These are phyloP conservation scores for Pseudorectes ferrugineus DNA, from an alignment of 2,113 vertebrate species.

Conservation along the genomic window DNA sequence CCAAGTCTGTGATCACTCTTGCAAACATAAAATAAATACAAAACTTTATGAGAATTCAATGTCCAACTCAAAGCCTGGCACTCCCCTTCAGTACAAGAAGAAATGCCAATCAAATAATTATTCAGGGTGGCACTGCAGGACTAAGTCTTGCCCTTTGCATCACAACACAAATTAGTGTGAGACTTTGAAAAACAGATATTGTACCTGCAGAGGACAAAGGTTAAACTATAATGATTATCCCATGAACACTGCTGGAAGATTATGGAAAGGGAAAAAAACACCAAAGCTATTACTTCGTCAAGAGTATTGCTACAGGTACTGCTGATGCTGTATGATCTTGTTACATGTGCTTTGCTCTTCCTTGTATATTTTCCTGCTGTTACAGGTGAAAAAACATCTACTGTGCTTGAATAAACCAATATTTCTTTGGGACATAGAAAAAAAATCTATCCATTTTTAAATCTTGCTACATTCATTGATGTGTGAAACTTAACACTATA, in stretches of 20 bases:
- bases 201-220: conserved; percentile 3
- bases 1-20: neutral
- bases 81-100: neutral
- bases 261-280: neutral
- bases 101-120: neutral
- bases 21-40: neutral
- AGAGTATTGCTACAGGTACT: neutral
- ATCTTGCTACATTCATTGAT: neutral
- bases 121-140: neutral
- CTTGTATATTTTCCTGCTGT: neutral
- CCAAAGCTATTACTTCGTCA: neutral
- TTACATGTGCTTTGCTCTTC: neutral
- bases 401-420: neutral
- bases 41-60: neutral
- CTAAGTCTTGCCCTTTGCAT: neutral
- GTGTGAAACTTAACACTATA: neutral
- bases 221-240: neutral
- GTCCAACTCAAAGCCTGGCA: neutral
- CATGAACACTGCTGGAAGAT: neutral
- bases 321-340: neutral
- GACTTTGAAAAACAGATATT: neutral
- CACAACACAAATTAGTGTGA: neutral
- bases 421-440: neutral
- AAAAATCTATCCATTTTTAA: neutral
- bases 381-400: neutral